phyloP scores from a whole-genome alignment of 2,113 vertebrate species.

The Phyllostomus hastatus region DNA sequence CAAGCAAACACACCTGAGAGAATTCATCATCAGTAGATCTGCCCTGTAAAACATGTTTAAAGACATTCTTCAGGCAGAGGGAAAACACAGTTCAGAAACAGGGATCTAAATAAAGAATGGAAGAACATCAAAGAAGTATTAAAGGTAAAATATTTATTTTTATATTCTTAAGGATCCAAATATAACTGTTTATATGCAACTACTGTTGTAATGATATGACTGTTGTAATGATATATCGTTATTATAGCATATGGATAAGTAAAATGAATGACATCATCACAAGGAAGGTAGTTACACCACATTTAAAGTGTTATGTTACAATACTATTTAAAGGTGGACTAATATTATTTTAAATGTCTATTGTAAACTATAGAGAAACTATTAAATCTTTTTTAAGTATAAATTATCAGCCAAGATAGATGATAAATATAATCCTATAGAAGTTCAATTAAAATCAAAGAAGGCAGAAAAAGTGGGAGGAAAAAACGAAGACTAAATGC shows the following conservation, averaged over 20 bases:
- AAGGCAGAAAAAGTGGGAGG: background rate
- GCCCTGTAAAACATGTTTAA: background rate
- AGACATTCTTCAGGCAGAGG: background rate
- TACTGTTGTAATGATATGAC: background rate
- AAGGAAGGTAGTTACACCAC: background rate
- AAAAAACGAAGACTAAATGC: background rate
- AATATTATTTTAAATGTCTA: background rate
- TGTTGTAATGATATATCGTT: background rate
- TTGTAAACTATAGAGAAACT: background rate
- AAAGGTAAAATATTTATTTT: background rate
- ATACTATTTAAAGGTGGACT: background rate
- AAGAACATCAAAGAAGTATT: background rate
- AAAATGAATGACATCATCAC: background rate
- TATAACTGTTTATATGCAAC: background rate
- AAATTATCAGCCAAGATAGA: background rate
- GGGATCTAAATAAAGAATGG: background rate
- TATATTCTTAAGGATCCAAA: background rate
- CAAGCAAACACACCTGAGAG: background rate
- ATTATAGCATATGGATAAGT: background rate
- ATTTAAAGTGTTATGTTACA: background rate
- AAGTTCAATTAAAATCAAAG: background rate
- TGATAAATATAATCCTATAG: background rate
- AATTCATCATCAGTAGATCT: background rate
- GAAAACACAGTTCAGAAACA: background rate
- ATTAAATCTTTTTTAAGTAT: background rate